phyloP scores from a whole-genome alignment of 1,140 invertebrate species.

The Helicoverpa zea region DNA sequence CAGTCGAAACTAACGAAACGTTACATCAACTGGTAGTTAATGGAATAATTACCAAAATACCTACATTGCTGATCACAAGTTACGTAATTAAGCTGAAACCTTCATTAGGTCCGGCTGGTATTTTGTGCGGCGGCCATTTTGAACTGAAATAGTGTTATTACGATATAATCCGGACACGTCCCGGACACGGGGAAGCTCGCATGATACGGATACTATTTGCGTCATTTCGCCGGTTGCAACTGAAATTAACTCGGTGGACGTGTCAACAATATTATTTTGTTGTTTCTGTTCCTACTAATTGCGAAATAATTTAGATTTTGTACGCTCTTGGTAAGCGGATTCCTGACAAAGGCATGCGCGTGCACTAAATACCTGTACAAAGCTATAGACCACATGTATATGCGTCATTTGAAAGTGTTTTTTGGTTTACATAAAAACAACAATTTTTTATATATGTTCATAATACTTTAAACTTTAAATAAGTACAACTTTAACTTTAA shows the following conservation, averaged over 20 bases:
- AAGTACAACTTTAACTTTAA: too few species aligned
- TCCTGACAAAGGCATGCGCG: too few species aligned
- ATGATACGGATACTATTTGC: background rate
- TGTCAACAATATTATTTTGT: background rate
- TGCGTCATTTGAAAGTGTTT: too few species aligned
- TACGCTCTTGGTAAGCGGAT: too few species aligned
- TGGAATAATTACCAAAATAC: slow-evolving; percentile 11
- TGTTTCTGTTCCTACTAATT: too few species aligned
- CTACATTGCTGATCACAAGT: background rate
- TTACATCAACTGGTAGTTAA: background rate
- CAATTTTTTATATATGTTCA: too few species aligned
- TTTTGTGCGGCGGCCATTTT: slow-evolving; percentile 17
- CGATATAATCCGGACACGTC: slow-evolving; percentile 9
- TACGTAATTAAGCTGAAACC: slow-evolving; percentile 9
- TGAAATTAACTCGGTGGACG: background rate
- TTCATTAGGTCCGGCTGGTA: slow-evolving; percentile 7
- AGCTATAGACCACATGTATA: too few species aligned
- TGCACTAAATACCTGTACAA: too few species aligned
- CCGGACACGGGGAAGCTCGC: background rate
- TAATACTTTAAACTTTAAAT: too few species aligned
- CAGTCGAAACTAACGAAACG: background rate
- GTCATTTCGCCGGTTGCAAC: background rate
- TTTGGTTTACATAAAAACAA: too few species aligned
- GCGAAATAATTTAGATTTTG: too few species aligned
- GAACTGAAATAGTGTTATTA: slow-evolving; percentile 13